Base-by-base conservation (phyloP, 1,140 invertebrate genomes). In the Saccostrea cuccullata region DNA sequence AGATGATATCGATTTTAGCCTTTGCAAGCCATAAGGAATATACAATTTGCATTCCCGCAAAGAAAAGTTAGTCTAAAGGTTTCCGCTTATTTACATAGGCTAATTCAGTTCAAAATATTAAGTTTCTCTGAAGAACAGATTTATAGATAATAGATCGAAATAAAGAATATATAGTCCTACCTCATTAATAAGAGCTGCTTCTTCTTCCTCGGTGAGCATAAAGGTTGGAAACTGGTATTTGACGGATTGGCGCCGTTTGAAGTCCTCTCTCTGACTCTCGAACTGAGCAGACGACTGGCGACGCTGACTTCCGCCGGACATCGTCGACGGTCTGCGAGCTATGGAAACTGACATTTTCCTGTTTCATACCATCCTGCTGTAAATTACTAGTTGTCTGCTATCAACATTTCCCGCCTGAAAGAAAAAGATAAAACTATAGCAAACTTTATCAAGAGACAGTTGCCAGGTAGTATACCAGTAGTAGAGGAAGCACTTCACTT, bases 141-240 rank as follows among this genome's bases (percentile, higher is more conserved):
- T 82, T 9, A 36, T 8, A 82, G 26, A 82, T 30, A 23, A 82
- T 30, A 82, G 15, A 64, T 64, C 17, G 8, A 15, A 30, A 77
- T 77, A 6, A 77, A 30, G 8, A 36, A 30, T 77, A 36, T 36
- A 36, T 36, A 36, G 30, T 36, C 30, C 30, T 36, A 85, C 84
- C 84, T 58, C 55, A 30, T 64, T 85, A 17, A 85, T 60, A 8
- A 85, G 84, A 23, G 58, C 30, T 0, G 84, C 84, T 36, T 85
- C 84, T 56, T 85, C 84, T 23, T 85, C 84, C 26, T 85, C 84
- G 26, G 23, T 56, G 13, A 85, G 60, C 30, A 58, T 64, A 9
- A 85, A 85, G 55, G 55, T 60, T 36, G 84, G 84, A 36, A 85
- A 85, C 58, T 85, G 84, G 30, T 85, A 85, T 47, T 85, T 85